phyloP scores from a whole-genome alignment of 2,888 invertebrate genomes.

The Drosophila rellima region DNA sequence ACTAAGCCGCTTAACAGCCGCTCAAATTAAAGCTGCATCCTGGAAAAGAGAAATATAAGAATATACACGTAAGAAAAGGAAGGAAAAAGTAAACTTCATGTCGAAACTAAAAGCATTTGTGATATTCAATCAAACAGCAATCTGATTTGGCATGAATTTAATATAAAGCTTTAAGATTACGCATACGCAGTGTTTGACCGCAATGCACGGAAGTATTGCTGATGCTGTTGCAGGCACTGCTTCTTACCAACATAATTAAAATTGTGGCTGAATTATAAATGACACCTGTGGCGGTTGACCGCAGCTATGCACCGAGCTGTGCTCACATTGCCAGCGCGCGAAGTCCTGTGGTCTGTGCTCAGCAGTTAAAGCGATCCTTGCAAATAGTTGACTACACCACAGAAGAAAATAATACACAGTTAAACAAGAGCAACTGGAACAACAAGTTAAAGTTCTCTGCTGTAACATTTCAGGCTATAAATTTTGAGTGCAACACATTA shows the following conservation, averaged over 20 bases:
- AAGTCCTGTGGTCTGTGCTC: slow-evolving; percentile 62
- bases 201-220: slow-evolving; percentile 14
- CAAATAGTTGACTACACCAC: slow-evolving; percentile 28
- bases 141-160: slow-evolving; percentile 17
- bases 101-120: slow-evolving; percentile 38
- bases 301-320: slow-evolving; percentile 52
- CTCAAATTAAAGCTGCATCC: slow-evolving; percentile 9
- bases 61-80: not conserved
- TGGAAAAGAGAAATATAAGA: not conserved
- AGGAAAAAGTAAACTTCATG: not conserved
- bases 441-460: slow-evolving; percentile 73
- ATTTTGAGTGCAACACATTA: slow-evolving; percentile 79
- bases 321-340: slow-evolving; percentile 57
- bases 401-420: slow-evolving; percentile 18
- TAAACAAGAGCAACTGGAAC: slow-evolving; percentile 10
- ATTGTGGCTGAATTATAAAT: slow-evolving; percentile 77
- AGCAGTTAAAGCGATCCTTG: slow-evolving; percentile 58
- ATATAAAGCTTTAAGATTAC: slow-evolving; percentile 45
- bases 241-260: slow-evolving; percentile 74
- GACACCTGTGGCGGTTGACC: slow-evolving; percentile 78
- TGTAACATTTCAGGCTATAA: slow-evolving; percentile 63
- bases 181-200: slow-evolving; percentile 53
- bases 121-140: slow-evolving; percentile 31
- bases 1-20: slow-evolving; percentile 45
- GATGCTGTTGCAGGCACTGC: slow-evolving; percentile 20